A percentile compares a stretch with the other conserved stretches of the same genome.
Conservation (phyloP, 2,888 invertebrate species). For the Isoperla grammatica region DNA sequence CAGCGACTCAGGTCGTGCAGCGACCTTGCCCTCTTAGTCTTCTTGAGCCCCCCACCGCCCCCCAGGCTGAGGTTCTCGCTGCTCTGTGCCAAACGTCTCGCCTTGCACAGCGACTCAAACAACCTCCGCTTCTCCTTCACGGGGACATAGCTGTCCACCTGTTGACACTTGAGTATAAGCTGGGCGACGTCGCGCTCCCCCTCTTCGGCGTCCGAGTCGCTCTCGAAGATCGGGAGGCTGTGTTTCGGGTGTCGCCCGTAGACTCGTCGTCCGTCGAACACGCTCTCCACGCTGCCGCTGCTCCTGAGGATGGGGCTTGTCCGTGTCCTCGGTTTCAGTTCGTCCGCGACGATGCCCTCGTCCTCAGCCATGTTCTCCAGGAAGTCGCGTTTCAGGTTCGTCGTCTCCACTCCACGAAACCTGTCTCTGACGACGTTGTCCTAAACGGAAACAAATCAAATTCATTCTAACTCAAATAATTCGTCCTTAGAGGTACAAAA, state of each 20-base stretch:
- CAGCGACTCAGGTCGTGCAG: slow-evolving; percentile 54
- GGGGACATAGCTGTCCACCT: slow-evolving; percentile 53
- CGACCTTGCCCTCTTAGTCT: slow-evolving; percentile 57
- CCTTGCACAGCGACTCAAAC: slow-evolving; percentile 62
- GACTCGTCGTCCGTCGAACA: neutral
- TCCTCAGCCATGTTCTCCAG: too few relatives aligned
- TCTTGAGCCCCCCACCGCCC: slow-evolving; percentile 42
- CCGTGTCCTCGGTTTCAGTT: neutral
- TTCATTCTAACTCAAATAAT: too few relatives aligned
- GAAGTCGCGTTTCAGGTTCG: too few relatives aligned
- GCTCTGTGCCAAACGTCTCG: slow-evolving; percentile 55
- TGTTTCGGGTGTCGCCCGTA: neutral
- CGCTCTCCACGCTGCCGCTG: slow-evolving; percentile 38
- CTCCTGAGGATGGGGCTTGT: neutral
- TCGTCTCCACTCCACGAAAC: too few relatives aligned
- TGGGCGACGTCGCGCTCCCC: slow-evolving; percentile 46
- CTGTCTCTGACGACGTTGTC: too few relatives aligned
- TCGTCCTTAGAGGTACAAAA: too few relatives aligned
- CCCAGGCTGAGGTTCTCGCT: slow-evolving; percentile 55
- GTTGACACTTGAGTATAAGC: slow-evolving; percentile 50
- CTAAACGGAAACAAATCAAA: too few relatives aligned
- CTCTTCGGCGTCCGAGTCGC: slow-evolving; percentile 30
- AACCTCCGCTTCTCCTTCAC: slow-evolving; percentile 64
- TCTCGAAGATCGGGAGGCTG: slow-evolving; percentile 5
- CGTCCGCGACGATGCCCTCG: too few relatives aligned